phyloP scores from a whole-genome alignment of 2,888 invertebrate species.

The Sphaerophoria rueppellii region DNA sequence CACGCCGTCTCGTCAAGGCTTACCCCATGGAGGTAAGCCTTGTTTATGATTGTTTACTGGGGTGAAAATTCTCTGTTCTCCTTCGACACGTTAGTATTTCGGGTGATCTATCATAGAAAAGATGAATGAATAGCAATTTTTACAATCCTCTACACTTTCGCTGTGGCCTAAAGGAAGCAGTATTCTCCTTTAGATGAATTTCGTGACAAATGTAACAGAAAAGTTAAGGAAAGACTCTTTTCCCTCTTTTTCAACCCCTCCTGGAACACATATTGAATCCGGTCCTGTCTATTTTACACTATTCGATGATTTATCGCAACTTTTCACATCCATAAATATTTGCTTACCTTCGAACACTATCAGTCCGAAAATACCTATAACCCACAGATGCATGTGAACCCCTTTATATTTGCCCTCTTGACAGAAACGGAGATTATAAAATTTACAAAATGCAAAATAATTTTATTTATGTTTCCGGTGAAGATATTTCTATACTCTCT shows the following conservation, averaged over 20 bases:
- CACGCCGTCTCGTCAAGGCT: too few species aligned
- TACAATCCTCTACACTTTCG: too few species aligned
- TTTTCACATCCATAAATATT: background rate
- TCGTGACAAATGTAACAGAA: background rate
- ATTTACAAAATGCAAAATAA: slow-evolving; percentile 46
- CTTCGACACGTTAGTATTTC: too few species aligned
- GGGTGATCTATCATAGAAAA: too few species aligned
- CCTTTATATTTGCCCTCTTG: background rate
- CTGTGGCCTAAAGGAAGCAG: too few species aligned
- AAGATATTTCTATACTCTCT: background rate
- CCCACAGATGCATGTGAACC: background rate
- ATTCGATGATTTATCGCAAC: background rate
- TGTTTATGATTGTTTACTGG: too few species aligned
- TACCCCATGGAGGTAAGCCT: too few species aligned
- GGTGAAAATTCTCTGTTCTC: too few species aligned
- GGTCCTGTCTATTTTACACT: background rate
- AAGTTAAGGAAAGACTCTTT: slow-evolving; percentile 1
- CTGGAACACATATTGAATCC: background rate
- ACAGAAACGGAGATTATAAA: slow-evolving; percentile 64
- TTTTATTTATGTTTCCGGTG: slow-evolving; percentile 46
- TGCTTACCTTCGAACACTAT: background rate
- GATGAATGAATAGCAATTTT: too few species aligned
- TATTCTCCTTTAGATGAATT: too few species aligned
- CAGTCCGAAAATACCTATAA: background rate
- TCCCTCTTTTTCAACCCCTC: too few species aligned